Base-by-base conservation (phyloP, 1,140 invertebrate genomes). In the Eriosoma lanigerum region DNA sequence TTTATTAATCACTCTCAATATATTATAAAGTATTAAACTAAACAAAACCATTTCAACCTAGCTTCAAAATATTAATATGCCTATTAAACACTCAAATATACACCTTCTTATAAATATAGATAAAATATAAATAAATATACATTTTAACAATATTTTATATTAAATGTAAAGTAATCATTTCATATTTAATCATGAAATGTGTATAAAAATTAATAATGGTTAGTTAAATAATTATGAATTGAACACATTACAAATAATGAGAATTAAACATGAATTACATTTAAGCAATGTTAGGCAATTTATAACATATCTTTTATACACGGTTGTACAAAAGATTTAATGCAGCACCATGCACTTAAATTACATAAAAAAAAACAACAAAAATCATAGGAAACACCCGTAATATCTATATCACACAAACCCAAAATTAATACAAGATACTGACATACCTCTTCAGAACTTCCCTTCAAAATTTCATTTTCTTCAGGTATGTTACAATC, bases 401-500 rank as follows among this genome's bases (percentile, higher is more conserved):
- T 78, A 62, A 60, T 58, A 56, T 76, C 6, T 15, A 60, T 26
- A 78, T 38, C 75, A 56, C 75, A 60, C 75, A 78, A 78, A 78
- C 75, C 54, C 56, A 78, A 60, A 78, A 46, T 19, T 32, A 62
- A 48, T 62, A 38, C 56, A 60, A 38, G 32, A 48, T 32, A 29
- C 38, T 44, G 60, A 78, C 75, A 62, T 78, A 78, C 75, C 75
- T 78, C 75, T 78, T 78, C 75, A 44, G 75, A 78, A 48, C 56
- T 62, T 38, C 21, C 75, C 32, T 62, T 78, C 54, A 78, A 78
- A 46, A 46, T 78, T 78, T 78, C 75, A 60, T 48, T 78, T 58
- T 78, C 75, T 78, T 78, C 75, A 19, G 38, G 52, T 62, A 78
- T 13, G 4, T 38, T 78, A 78, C 44, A 58, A 46, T 78, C 75